Evolutionary conservation across 2,888 invertebrate species (phyloP).

Genomic region (Ashinkailepas kermadecensis): DNA sequence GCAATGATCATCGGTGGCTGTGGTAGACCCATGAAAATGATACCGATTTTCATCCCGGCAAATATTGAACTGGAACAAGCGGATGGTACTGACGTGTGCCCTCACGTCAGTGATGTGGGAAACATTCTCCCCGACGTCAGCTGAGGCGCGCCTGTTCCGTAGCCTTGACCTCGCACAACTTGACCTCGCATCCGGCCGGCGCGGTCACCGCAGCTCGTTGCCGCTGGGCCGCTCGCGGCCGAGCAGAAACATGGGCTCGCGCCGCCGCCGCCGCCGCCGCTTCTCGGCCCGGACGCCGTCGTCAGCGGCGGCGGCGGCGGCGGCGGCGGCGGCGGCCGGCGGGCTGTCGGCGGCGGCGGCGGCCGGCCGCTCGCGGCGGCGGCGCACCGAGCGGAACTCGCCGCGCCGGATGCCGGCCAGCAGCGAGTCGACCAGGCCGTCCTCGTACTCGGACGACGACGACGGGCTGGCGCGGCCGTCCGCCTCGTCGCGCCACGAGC

Average conservation of each 20-base stretch:
- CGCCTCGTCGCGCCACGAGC: slow-evolving; percentile 5
- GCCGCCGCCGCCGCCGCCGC: background rate
- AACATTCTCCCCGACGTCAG: too few relatives aligned
- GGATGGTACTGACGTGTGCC: too few relatives aligned
- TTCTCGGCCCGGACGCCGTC: background rate
- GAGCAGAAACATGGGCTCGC: slow-evolving; percentile 15
- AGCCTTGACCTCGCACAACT: too few relatives aligned
- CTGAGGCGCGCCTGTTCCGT: too few relatives aligned
- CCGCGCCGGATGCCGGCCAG: slow-evolving; percentile 33
- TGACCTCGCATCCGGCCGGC: too few relatives aligned
- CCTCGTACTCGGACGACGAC: slow-evolving; percentile 25
- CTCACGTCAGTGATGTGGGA: too few relatives aligned
- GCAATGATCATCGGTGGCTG: too few relatives aligned
- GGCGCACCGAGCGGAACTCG: slow-evolving; percentile 28
- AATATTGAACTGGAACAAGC: too few relatives aligned
- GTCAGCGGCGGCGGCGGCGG: background rate
- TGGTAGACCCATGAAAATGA: too few relatives aligned
- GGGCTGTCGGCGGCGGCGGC: background rate
- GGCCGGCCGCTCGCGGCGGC: background rate
- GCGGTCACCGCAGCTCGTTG: background rate
- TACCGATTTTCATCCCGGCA: too few relatives aligned
- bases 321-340: background rate
- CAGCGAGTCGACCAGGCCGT: slow-evolving; percentile 32
- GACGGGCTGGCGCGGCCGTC: slow-evolving; percentile 16
- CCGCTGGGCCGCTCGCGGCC: background rate